Evolutionary conservation across 2,797 vertebrate genomes (phyloP).

Genomic region (Sebastes hubbsi): DNA sequence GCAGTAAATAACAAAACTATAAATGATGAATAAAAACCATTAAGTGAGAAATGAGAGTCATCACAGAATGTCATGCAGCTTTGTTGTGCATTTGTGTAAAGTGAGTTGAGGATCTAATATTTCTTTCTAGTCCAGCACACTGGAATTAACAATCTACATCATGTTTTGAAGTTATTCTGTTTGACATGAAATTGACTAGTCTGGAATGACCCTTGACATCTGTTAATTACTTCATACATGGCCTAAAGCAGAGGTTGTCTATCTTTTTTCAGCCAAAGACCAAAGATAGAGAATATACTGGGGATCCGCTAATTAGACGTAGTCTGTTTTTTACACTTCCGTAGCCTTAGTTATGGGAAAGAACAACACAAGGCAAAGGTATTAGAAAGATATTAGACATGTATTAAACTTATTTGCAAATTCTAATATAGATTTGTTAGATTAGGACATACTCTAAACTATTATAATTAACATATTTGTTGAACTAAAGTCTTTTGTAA

Average conservation of each 20-base stretch:
- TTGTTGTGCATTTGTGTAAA: neutral
- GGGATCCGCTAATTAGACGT: too few relatives aligned
- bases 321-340: too few relatives aligned
- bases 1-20: slow-evolving; percentile 6
- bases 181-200: neutral
- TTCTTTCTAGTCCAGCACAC: neutral
- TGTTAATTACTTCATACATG: neutral
- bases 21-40: slow-evolving; percentile 22
- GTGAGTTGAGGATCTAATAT: neutral
- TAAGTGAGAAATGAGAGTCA: neutral
- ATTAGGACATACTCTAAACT: too few relatives aligned
- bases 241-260: neutral
- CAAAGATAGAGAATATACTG: too few relatives aligned
- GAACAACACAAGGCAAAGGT: too few relatives aligned
- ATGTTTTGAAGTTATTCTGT: neutral
- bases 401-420: too few relatives aligned
- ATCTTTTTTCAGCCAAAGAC: too few relatives aligned
- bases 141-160: neutral
- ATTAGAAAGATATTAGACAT: too few relatives aligned
- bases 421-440: too few relatives aligned
- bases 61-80: neutral
- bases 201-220: neutral
- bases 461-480: too few relatives aligned
- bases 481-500: too few relatives aligned
- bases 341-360: too few relatives aligned